Evolutionary conservation across 2,113 vertebrate genomes (phyloP).

Genomic region (Tachysurus fulvidraco): DNA sequence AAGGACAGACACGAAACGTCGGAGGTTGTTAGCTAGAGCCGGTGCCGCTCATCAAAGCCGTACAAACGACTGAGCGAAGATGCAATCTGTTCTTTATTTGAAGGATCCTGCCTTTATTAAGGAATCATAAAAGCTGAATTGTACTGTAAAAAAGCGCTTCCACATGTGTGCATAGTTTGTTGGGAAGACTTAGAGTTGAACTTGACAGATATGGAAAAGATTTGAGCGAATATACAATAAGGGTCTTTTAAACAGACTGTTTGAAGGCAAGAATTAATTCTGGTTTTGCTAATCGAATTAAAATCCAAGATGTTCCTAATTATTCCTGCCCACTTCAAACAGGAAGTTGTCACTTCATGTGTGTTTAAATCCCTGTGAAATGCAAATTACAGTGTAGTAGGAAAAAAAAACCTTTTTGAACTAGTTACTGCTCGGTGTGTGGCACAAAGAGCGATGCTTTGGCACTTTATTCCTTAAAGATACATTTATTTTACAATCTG

Average conservation of each 20-base stretch:
- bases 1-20: slow-evolving; percentile 8
- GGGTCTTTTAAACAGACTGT: slow-evolving; percentile 38
- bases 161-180: slow-evolving; percentile 54
- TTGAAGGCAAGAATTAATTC: slow-evolving; percentile 53
- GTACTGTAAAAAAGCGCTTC: slow-evolving; percentile 53
- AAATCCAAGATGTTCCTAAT: slow-evolving; percentile 42
- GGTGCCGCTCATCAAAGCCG: slow-evolving; percentile 43
- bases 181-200: slow-evolving; percentile 45
- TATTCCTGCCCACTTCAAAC: slow-evolving; percentile 51
- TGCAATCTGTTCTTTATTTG: slow-evolving; percentile 53
- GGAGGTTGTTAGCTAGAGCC: slow-evolving; percentile 46
- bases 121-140: slow-evolving; percentile 44
- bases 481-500: background rate
- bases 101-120: slow-evolving; percentile 47
- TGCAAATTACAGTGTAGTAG: slow-evolving; percentile 39
- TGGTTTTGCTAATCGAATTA: slow-evolving; percentile 44
- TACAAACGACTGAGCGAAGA: slow-evolving; percentile 39
- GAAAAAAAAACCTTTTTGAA: slow-evolving; percentile 25
- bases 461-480: background rate
- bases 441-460: background rate
- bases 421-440: slow-evolving; percentile 4
- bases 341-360: slow-evolving; percentile 45
- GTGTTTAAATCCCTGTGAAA: slow-evolving; percentile 38
- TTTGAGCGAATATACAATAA: slow-evolving; percentile 36
- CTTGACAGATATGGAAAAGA: slow-evolving; percentile 53